Conservation (phyloP, 2,113 vertebrate species). For the Lutjanus erythropterus region DNA sequence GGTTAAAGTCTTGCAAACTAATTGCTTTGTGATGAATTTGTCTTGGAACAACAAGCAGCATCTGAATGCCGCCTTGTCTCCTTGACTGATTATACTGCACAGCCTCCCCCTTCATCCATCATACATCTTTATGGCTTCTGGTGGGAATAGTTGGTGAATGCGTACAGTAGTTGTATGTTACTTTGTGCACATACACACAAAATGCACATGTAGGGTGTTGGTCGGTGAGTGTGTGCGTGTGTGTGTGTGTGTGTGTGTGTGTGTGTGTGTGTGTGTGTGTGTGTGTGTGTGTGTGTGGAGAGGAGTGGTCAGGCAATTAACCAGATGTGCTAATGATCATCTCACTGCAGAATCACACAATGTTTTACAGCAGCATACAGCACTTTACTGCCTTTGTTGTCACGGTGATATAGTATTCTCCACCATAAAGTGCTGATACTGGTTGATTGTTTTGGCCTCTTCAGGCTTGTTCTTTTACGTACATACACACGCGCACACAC, state of each 20-base stretch:
- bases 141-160: slow-evolving; percentile 48
- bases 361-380: slow-evolving; percentile 76
- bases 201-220: background rate
- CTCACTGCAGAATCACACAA: slow-evolving; percentile 71
- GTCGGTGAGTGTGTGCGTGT: slow-evolving; percentile 19
- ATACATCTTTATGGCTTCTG: slow-evolving; percentile 68
- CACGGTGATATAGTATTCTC: slow-evolving; percentile 74
- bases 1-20: slow-evolving; percentile 64
- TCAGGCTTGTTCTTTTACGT: slow-evolving; percentile 50
- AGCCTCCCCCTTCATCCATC: slow-evolving; percentile 70
- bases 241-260: slow-evolving; percentile 41
- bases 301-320: slow-evolving; percentile 77
- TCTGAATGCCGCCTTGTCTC: slow-evolving; percentile 71
- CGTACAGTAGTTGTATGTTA: slow-evolving; percentile 23
- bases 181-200: background rate
- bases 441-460: slow-evolving; percentile 79
- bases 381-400: slow-evolving; percentile 83
- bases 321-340: slow-evolving; percentile 82
- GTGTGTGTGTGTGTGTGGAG: slow-evolving; percentile 47
- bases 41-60: slow-evolving; percentile 73
- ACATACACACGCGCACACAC: slow-evolving; percentile 34
- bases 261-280: slow-evolving; percentile 25
- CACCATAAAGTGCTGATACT: slow-evolving; percentile 77
- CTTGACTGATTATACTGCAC: slow-evolving; percentile 70
- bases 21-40: slow-evolving; percentile 77